Conservation (phyloP, 2,888 invertebrate genomes). For the Patella caerulea region DNA sequence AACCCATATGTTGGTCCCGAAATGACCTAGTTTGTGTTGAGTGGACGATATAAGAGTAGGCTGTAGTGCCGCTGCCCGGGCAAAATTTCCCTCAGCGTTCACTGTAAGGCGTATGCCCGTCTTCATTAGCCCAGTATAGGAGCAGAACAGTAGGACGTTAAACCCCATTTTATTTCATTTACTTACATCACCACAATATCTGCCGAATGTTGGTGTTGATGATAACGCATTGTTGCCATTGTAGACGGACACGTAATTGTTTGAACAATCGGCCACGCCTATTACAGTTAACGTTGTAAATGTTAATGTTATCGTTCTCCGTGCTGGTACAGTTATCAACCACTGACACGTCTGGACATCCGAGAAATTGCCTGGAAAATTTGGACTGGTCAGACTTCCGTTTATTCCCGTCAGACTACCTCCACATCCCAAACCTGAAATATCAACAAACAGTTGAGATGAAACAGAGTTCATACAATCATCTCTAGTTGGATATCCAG, state of each 20-base stretch:
- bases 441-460: not conserved
- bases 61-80: too few species aligned
- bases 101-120: too few species aligned
- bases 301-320: slow-evolving; percentile 83
- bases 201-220: slow-evolving; percentile 35
- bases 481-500: too few species aligned
- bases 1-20: too few species aligned
- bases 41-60: too few species aligned
- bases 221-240: slow-evolving; percentile 37
- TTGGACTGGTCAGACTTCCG: slow-evolving; percentile 87
- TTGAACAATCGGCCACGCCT: slow-evolving; percentile 43
- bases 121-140: too few species aligned
- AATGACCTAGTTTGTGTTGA: too few species aligned
- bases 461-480: too few species aligned
- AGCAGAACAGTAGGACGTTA: too few species aligned
- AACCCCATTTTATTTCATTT: not conserved
- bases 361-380: slow-evolving; percentile 87
- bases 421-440: slow-evolving; percentile 75
- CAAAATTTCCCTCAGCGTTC: too few species aligned
- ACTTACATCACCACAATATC: slow-evolving; percentile 56
- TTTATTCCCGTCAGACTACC: slow-evolving; percentile 76
- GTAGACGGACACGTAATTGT: slow-evolving; percentile 52
- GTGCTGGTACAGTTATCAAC: slow-evolving; percentile 78
- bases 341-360: slow-evolving; percentile 85
- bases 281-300: slow-evolving; percentile 73